A percentile compares a stretch with the other conserved stretches of the same genome.
Conservation (phyloP, 2,113 vertebrate genomes). For the Sakesphorus luctuosus region DNA sequence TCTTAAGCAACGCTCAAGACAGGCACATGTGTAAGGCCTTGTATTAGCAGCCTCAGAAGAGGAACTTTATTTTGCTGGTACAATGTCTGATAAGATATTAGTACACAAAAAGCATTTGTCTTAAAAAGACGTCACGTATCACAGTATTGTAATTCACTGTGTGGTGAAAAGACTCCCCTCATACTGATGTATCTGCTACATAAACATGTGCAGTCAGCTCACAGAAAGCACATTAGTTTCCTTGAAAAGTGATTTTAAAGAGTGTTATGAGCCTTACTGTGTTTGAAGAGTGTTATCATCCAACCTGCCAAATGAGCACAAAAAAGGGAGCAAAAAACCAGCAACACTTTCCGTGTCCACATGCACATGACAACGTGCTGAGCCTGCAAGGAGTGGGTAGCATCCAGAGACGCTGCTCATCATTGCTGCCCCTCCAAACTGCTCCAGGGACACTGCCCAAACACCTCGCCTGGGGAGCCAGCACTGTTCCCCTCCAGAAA, state of each 20-base stretch:
- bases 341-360: background rate
- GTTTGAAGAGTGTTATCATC: background rate
- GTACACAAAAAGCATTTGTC: background rate
- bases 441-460: background rate
- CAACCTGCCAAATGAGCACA: background rate
- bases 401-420: background rate
- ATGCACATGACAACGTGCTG: accelerated
- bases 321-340: background rate
- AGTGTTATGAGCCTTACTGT: background rate
- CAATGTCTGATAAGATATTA: background rate
- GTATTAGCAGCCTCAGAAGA: background rate
- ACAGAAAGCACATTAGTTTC: background rate
- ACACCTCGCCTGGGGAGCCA: background rate
- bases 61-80: background rate
- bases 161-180: background rate
- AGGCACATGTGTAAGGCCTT: background rate
- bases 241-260: background rate
- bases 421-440: background rate
- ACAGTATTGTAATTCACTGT: background rate
- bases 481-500: background rate
- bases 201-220: background rate
- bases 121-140: background rate
- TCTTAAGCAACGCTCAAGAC: slow-evolving; percentile 31
- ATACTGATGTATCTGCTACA: background rate
- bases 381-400: background rate